These are phyloP conservation scores for Pseudochromis fuscus DNA, from an alignment of 2,797 vertebrate species.

Conservation along the genomic window DNA sequence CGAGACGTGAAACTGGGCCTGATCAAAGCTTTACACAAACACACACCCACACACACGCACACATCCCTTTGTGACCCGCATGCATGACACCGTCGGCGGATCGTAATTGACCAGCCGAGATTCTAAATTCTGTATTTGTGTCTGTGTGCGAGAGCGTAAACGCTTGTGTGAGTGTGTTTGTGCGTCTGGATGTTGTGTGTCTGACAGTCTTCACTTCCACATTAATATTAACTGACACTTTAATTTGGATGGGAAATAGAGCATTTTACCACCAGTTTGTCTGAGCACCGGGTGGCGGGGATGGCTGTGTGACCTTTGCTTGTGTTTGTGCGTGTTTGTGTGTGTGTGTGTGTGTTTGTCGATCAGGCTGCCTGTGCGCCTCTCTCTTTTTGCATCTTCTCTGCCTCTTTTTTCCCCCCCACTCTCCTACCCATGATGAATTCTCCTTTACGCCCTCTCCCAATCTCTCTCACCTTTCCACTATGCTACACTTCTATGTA, in stretches of 20 bases:
- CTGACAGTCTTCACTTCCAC: slow-evolving; percentile 80
- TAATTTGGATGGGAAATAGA: slow-evolving; percentile 85
- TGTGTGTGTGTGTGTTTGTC: slow-evolving; percentile 43
- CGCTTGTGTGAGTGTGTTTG: slow-evolving; percentile 48
- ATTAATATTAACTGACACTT: slow-evolving; percentile 89
- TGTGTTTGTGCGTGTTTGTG: slow-evolving; percentile 48
- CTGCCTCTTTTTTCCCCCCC: not conserved
- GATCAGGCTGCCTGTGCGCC: slow-evolving; percentile 31
- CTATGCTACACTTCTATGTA: slow-evolving; percentile 21
- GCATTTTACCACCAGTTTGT: slow-evolving; percentile 80
- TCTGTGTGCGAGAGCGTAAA: slow-evolving; percentile 40
- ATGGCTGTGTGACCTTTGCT: slow-evolving; percentile 73
- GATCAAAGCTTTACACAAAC: slow-evolving; percentile 65
- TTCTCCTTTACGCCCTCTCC: slow-evolving; percentile 21
- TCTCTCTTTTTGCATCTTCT: slow-evolving; percentile 16
- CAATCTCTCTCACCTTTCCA: slow-evolving; percentile 20
- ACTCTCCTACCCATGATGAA: slow-evolving; percentile 6
- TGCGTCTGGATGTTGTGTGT: slow-evolving; percentile 50
- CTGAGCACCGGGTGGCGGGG: slow-evolving; percentile 53
- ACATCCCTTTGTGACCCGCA: slow-evolving; percentile 52
- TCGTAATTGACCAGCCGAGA: slow-evolving; percentile 68
- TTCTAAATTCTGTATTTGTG: slow-evolving; percentile 68
- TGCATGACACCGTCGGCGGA: slow-evolving; percentile 55
- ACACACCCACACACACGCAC: slow-evolving; percentile 10
- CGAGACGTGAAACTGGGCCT: slow-evolving; percentile 59